Evolutionary conservation across 2,888 invertebrate genomes (phyloP), one percentile per base, ranked within the genome.

Genomic region (Caprella mutica): DNA sequence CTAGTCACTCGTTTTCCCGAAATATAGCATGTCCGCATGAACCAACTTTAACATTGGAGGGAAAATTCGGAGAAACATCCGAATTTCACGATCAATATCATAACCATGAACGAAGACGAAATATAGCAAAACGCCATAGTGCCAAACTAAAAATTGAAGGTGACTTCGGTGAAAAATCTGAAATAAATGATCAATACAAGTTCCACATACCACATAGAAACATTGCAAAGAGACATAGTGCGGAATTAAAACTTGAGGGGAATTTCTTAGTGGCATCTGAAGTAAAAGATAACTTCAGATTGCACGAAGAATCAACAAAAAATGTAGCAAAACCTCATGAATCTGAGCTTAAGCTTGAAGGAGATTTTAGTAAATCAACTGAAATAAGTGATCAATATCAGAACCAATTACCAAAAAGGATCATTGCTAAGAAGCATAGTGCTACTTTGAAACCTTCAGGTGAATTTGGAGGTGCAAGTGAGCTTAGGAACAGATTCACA

Each of bases 161-260:
- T 8, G 27, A 58, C 17, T 64, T 64, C 51, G 60, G 64, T 1
- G 64, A 60, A 43, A 64, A 52, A 0, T 60, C 60, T 5, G 64
- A 64, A 53, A 6, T 64, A 2, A 55, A 56, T 19, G 64, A 60
- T 24, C 52, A 58, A 21, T 64, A 21, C 48, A 55, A 30, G 27
- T 30, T 35, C n/a, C 14, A 52, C 17, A 40, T 55, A 33, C 12
- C 55, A 5, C 43, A 55, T 5, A 35, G 64, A 14, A 56, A 60
- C 19, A 64, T 64, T 17, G 64, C 64, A 0, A 64, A 64, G 40
- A 42, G 33, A 12, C 60, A 58, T n/a, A 50, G 46, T 1, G 58
- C 53, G 2, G 50, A 58, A 6, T 24, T 64, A 1, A 55, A 51
- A 24, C 46, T 52, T 2, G 58, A 64, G 23, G 64, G 64, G 2